Base-by-base conservation (phyloP, 2,888 invertebrate genomes). In the Drosophila bunnanda region DNA sequence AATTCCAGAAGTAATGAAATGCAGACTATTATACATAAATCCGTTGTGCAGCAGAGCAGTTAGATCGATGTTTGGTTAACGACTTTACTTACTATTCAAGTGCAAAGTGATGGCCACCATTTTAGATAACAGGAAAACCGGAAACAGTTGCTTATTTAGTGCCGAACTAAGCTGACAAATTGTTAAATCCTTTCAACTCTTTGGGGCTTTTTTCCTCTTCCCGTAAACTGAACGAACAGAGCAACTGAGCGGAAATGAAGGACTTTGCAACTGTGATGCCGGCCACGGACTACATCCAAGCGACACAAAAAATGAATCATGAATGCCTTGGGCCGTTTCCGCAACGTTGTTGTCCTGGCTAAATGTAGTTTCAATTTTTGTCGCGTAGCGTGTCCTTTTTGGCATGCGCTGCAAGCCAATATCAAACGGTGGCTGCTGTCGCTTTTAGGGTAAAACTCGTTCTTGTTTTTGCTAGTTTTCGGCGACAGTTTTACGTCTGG, bases 31-130 rank as follows among this genome's bases (percentile, higher is more conserved):
- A 32, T 20, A 32, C 2, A 32, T 30, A 30, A n/a, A n/a, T 25
- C 25, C 25, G 25, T 25, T 25, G 25, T 25, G 25, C 25, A 25
- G 25, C 25, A 25, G 25, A 25, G 8, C 15, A 20, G 20, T 32
- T 50, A 32, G 15, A 50, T 50, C 50, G 32, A 50, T 32, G 50
- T 20, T 20, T 32, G 32, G 9, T 15, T 20, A 34, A 34, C 9
- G 50, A 34, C 20, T n/a, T 43, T 56, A 88, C 86, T 85, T 83
- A 88, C 89, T 68, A 53, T 78, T 88, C 38, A 78, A 78, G 75
- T 78, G 79, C 46, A 78, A 79, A 81, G 77, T 79, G 57, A 82
- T 84, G 76, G 87, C 87, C 57, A 87, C 87, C 87, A 87, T 87
- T 68, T 46, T 65, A 17, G 20, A 25, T 32, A 1, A 32, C 48